These are phyloP conservation scores for Lateolabrax maculatus DNA, from an alignment of 2,797 vertebrate genomes.

Conservation along the genomic window DNA sequence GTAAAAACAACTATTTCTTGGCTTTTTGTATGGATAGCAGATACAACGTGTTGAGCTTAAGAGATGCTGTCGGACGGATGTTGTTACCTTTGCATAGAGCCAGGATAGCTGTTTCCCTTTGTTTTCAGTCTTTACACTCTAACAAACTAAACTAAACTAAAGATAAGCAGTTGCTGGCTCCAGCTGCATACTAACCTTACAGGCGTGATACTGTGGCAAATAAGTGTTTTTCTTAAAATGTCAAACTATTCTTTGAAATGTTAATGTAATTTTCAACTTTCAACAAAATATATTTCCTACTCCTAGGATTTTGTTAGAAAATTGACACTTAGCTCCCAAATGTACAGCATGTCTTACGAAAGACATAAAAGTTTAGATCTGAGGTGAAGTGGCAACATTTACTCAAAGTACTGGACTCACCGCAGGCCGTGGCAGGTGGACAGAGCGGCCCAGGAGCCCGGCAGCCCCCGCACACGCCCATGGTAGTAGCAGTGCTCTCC, in stretches of 20 bases:
- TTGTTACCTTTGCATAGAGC: neutral
- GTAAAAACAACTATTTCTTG: neutral
- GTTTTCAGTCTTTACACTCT: neutral
- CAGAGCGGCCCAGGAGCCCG: conserved; percentile 90
- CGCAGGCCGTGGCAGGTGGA: conserved; percentile 94
- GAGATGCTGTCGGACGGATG: neutral
- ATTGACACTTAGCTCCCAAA: too few species aligned
- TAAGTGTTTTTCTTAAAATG: too few species aligned
- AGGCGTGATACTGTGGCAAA: too few species aligned
- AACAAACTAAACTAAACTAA: neutral
- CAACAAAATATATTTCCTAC: too few species aligned
- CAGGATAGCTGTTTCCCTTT: neutral
- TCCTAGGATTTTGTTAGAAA: too few species aligned
- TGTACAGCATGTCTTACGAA: too few species aligned
- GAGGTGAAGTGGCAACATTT: neutral
- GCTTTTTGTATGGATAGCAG: neutral
- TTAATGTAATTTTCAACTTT: too few species aligned
- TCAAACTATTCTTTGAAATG: too few species aligned
- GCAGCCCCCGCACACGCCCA: conserved; percentile 87
- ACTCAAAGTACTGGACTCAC: conserved; percentile 82
- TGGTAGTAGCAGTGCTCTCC: conserved; percentile 98
- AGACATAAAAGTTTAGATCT: neutral
- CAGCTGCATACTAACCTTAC: too few species aligned
- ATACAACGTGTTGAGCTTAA: neutral
- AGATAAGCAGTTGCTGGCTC: neutral